Percentiles rank a stretch among this genome's conserved stretches.
Evolutionary conservation across 2,113 vertebrate genomes (phyloP).

Genomic region (Forbesichthys papilliferus): DNA sequence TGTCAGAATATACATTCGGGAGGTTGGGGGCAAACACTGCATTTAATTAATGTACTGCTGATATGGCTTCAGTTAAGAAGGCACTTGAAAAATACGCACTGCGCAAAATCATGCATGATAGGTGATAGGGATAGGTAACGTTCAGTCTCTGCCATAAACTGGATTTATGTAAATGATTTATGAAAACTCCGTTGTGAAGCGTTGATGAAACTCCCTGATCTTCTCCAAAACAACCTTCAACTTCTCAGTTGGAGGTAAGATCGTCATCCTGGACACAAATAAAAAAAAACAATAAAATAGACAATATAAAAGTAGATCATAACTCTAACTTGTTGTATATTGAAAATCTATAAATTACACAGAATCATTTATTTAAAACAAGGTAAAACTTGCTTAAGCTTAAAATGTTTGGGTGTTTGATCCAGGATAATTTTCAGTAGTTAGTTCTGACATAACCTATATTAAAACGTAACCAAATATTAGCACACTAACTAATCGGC

Average conservation of each 20-base stretch:
- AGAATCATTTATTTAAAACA: too few species aligned
- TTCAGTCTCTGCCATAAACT: constrained; percentile 6
- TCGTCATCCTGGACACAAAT: constrained; percentile 83
- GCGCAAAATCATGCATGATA: background rate
- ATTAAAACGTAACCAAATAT: too few species aligned
- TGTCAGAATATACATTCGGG: too few species aligned
- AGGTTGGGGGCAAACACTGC: too few species aligned
- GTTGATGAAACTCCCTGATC: constrained; percentile 80
- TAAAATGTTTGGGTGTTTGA: too few species aligned
- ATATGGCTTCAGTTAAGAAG: constrained; percentile 18
- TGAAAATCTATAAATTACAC: too few species aligned
- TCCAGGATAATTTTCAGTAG: too few species aligned
- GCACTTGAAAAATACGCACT: constrained; percentile 31
- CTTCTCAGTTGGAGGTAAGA: constrained; percentile 83
- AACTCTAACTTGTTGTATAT: too few species aligned
- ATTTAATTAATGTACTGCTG: too few species aligned
- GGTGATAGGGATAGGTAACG: background rate
- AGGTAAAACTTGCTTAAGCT: too few species aligned
- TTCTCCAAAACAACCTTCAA: constrained; percentile 80
- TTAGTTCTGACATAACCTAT: too few species aligned
- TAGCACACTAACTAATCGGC: too few species aligned
- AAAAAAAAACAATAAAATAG: background rate
- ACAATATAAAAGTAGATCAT: background rate
- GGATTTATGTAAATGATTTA: constrained; percentile 45
- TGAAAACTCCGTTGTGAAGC: constrained; percentile 80